A percentile compares a stretch with the other conserved stretches of the same genome.
These are phyloP conservation scores for Papilio machaon DNA, from an alignment of 1,140 invertebrate genomes.

Conservation along the genomic window DNA sequence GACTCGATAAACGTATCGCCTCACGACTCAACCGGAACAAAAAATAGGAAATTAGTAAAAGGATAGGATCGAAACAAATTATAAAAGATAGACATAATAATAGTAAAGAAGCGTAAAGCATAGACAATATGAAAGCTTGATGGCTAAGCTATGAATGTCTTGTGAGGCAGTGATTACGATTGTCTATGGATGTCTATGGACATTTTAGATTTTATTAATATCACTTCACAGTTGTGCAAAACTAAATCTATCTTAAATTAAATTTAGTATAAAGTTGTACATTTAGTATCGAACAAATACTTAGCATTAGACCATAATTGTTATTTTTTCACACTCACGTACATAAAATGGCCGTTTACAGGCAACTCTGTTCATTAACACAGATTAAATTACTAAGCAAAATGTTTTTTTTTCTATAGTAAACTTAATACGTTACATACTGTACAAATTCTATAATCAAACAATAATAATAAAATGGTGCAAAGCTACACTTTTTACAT, in stretches of 20 bases:
- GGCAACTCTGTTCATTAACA: no score
- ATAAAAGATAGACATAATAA: conserved; percentile 65
- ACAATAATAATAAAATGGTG: no score
- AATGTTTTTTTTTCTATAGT: no score
- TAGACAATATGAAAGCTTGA: conserved; percentile 75
- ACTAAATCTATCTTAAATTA: conserved; percentile 37
- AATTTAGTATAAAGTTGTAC: no score
- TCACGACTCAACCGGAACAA: conserved; percentile 53
- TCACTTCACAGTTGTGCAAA: conserved; percentile 39
- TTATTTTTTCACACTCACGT: no score
- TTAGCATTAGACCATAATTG: no score
- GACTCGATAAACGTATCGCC: conserved; percentile 49
- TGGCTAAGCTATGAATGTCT: conserved; percentile 80
- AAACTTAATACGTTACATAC: no score
- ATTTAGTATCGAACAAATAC: no score
- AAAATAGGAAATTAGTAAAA: conserved; percentile 63
- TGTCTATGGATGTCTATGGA: conserved; percentile 56
- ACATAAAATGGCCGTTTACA: no score
- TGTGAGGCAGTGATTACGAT: conserved; percentile 81
- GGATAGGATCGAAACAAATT: conserved; percentile 65
- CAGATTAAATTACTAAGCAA: no score
- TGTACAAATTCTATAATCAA: no score
- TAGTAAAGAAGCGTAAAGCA: conserved; percentile 78
- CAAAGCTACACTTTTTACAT: no score
- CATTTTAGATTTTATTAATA: conserved; percentile 41